Evolutionary conservation across 1,140 invertebrate species (phyloP).

Genomic region (Pseudachorutes palmiensis): DNA sequence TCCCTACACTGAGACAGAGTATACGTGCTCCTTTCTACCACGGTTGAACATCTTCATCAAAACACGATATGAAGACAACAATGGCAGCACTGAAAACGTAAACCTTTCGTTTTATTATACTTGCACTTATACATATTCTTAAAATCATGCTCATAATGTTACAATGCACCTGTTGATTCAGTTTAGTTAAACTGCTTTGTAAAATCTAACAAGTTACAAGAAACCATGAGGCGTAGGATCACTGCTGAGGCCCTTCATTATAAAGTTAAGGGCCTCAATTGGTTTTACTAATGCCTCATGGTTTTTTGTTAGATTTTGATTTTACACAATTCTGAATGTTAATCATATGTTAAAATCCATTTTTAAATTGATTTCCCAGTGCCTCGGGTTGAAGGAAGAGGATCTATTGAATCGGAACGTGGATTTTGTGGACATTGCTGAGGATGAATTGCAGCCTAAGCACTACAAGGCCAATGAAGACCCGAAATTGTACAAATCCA

Average conservation of each 20-base stretch:
- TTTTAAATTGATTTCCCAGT: slow-evolving; percentile 50
- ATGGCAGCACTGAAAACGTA: slow-evolving; percentile 81
- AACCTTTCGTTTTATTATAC: slow-evolving; percentile 35
- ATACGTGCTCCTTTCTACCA: slow-evolving; percentile 74
- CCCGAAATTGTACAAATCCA: slow-evolving; percentile 71
- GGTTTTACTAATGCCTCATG: no score
- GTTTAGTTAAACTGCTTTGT: no score
- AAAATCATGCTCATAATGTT: no score
- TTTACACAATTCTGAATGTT: no score
- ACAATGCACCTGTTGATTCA: no score
- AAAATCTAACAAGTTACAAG: no score
- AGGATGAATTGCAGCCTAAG: slow-evolving; percentile 72
- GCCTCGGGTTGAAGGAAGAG: slow-evolving; percentile 62
- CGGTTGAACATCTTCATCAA: slow-evolving; percentile 79
- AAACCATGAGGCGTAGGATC: no score
- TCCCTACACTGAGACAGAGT: slow-evolving; percentile 59
- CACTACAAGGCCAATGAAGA: slow-evolving; percentile 86
- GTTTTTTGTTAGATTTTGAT: no score
- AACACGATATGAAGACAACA: slow-evolving; percentile 83
- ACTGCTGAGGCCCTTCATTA: no score
- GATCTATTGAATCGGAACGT: slow-evolving; percentile 63
- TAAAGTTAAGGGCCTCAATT: no score
- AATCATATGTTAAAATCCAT: neutral
- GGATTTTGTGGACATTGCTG: slow-evolving; percentile 78
- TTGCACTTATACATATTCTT: no score